Percentiles rank a stretch among this genome's conserved stretches.
These are phyloP conservation scores for Xenus cinereus DNA, from an alignment of 2,113 vertebrate species.

Conservation along the genomic window DNA sequence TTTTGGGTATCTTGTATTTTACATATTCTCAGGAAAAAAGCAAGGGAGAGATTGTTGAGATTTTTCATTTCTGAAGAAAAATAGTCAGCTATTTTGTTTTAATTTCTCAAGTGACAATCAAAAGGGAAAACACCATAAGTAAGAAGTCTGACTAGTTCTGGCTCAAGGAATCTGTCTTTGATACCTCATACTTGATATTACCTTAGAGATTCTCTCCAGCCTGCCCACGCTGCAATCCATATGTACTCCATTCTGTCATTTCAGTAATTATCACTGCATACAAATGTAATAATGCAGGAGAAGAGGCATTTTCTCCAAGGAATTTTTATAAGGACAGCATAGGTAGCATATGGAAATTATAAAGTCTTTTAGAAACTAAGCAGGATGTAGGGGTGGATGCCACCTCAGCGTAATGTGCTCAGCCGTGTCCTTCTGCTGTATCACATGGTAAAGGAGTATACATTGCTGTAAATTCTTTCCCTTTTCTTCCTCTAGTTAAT, in stretches of 20 bases:
- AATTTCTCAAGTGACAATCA: not conserved
- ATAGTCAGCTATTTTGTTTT: not conserved
- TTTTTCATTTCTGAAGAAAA: not conserved
- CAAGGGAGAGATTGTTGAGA: not conserved
- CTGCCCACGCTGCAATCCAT: not conserved
- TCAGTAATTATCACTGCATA: conserved; percentile 25
- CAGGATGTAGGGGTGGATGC: not conserved
- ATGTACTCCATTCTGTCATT: not conserved
- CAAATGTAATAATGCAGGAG: not conserved
- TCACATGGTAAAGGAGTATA: not conserved
- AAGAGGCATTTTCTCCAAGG: not conserved
- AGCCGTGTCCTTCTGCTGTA: not conserved
- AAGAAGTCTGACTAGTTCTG: not conserved
- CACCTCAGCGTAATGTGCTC: not conserved
- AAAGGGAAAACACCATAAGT: not conserved
- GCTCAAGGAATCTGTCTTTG: not conserved
- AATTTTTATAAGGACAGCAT: not conserved
- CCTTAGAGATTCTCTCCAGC: not conserved
- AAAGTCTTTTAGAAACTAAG: not conserved
- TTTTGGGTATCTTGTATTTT: not conserved
- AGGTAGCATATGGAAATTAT: not conserved
- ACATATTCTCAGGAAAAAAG: not conserved
- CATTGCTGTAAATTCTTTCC: not conserved
- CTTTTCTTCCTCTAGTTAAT: not conserved
- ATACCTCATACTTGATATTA: not conserved